phyloP scores from a whole-genome alignment of 2,113 vertebrate genomes.

The Sylvia atricapilla region DNA sequence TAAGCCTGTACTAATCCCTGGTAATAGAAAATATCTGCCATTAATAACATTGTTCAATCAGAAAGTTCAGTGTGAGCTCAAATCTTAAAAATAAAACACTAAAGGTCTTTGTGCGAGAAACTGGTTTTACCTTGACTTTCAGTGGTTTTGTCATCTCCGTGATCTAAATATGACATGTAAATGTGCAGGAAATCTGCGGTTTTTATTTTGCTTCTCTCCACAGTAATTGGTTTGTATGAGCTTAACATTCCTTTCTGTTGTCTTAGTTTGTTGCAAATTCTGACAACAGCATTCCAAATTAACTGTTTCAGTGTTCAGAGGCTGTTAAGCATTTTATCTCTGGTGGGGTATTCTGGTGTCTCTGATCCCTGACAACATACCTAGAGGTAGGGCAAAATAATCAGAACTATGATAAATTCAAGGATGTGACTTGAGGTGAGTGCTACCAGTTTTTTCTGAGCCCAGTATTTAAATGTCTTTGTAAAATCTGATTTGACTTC shows the following conservation, averaged over 20 bases:
- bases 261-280: background rate
- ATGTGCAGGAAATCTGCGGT: background rate
- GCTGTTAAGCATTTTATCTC: background rate
- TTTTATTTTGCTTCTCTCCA: background rate
- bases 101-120: background rate
- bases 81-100: background rate
- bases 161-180: background rate
- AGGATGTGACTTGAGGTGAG: background rate
- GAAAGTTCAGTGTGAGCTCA: background rate
- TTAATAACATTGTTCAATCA: background rate
- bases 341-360: background rate
- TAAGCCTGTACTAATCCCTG: background rate
- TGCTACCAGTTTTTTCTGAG: background rate
- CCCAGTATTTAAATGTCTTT: background rate
- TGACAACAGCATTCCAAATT: background rate
- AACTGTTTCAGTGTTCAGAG: background rate
- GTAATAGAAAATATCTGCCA: background rate
- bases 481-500: background rate
- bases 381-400: background rate
- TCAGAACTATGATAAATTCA: background rate
- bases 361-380: background rate
- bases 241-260: fast-evolving
- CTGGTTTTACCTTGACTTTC: background rate
- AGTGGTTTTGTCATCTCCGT: background rate
- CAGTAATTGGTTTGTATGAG: background rate